Conservation (phyloP, 2,113 vertebrate genomes). For the Saguinus imperator region DNA sequence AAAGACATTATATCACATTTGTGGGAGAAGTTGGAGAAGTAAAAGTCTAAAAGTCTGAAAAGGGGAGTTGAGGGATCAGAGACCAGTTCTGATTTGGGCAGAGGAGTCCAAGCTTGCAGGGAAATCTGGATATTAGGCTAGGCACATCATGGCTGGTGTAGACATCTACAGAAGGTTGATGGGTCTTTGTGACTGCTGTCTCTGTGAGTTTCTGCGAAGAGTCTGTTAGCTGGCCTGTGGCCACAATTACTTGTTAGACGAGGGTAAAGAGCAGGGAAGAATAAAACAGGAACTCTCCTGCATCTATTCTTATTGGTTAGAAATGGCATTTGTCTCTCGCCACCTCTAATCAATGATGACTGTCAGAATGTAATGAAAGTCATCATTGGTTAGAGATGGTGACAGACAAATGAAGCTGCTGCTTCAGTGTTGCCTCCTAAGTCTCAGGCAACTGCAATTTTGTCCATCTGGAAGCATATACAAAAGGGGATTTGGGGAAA, state of each 20-base stretch:
- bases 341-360: background rate
- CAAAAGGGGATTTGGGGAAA: background rate
- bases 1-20: background rate
- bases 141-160: background rate
- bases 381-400: background rate
- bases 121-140: background rate
- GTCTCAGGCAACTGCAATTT: background rate
- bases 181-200: background rate
- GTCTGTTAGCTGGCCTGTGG: background rate
- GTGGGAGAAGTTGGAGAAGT: background rate
- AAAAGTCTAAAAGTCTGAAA: background rate
- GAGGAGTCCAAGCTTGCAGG: background rate
- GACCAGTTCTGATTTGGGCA: background rate
- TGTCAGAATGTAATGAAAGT: background rate
- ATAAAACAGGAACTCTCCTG: background rate
- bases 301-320: background rate
- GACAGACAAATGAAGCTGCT: background rate
- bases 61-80: background rate
- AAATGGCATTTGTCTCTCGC: background rate
- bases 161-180: background rate
- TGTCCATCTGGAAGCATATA: background rate
- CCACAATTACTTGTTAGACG: background rate
- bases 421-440: background rate
- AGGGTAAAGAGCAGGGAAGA: background rate
- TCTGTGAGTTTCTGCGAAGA: background rate